Conservation (phyloP, 1,140 invertebrate species). For the Riptortus pedestris region DNA sequence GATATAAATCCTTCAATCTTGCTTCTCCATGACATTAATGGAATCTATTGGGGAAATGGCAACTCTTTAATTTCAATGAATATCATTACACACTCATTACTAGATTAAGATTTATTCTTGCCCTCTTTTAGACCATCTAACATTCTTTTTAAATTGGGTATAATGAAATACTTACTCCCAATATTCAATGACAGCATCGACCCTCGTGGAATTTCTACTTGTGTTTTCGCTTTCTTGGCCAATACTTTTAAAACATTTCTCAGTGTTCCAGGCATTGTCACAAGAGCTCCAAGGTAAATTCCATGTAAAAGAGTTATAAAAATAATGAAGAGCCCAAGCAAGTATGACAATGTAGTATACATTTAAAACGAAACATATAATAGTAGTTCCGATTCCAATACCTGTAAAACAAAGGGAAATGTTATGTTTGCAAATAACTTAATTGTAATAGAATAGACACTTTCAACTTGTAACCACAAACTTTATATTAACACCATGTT, state of each 20-base stretch:
- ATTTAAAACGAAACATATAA: conserved; percentile 46
- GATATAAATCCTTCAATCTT: too few species aligned
- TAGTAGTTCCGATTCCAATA: conserved; percentile 47
- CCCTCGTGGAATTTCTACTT: conserved; percentile 21
- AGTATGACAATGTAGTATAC: conserved; percentile 49
- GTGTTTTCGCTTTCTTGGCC: conserved; percentile 2
- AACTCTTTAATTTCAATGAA: too few species aligned
- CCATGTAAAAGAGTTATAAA: conserved; percentile 44
- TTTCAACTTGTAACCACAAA: too few species aligned
- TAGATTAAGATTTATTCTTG: too few species aligned
- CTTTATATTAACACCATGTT: too few species aligned
- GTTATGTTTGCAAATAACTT: too few species aligned
- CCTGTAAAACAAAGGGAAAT: conserved; percentile 35
- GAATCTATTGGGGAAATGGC: too few species aligned
- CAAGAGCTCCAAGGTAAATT: conserved; percentile 48
- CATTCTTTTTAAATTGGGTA: too few species aligned
- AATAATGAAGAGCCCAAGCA: conserved; percentile 47
- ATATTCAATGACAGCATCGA: conserved; percentile 48
- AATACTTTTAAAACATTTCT: conserved; percentile 32
- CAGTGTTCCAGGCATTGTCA: conserved; percentile 41
- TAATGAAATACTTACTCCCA: conserved; percentile 48
- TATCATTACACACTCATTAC: too few species aligned
- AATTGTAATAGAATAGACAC: too few species aligned
- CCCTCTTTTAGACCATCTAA: too few species aligned
- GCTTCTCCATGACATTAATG: too few species aligned